phyloP scores from a whole-genome alignment of 2,113 vertebrate species.

The Melanerpes aurifrons region DNA sequence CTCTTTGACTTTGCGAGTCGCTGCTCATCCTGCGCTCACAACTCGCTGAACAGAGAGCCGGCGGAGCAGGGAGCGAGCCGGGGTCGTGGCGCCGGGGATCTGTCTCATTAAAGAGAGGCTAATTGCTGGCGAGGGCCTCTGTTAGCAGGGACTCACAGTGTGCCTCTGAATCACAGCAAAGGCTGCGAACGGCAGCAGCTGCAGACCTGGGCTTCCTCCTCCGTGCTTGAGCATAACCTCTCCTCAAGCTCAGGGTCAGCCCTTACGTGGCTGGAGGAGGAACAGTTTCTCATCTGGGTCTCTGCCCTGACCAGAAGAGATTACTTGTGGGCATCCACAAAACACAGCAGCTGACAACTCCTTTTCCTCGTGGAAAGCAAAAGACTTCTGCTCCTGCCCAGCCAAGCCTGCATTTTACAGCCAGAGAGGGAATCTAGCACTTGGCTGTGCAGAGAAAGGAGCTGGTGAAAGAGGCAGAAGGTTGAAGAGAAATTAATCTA shows the following conservation, averaged over 20 bases:
- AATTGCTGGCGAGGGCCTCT: background rate
- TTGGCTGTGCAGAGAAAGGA: background rate
- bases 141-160: background rate
- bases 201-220: background rate
- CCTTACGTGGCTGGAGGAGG: background rate
- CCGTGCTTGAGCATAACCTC: accelerated
- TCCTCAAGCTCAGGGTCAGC: background rate
- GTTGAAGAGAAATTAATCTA: background rate
- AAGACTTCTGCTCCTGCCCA: background rate
- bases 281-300: background rate
- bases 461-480: background rate
- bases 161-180: background rate
- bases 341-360: constrained; percentile 3
- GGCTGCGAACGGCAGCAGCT: background rate
- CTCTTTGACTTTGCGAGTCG: background rate
- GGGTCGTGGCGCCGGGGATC: background rate
- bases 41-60: background rate
- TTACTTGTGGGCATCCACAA: background rate
- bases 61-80: background rate
- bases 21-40: background rate
- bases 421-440: background rate
- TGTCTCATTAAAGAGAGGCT: background rate
- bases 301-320: constrained; percentile 17
- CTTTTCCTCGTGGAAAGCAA: background rate
- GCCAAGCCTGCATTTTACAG: background rate